phyloP scores from a whole-genome alignment of 2,113 vertebrate genomes.

The Dipodomys spectabilis region DNA sequence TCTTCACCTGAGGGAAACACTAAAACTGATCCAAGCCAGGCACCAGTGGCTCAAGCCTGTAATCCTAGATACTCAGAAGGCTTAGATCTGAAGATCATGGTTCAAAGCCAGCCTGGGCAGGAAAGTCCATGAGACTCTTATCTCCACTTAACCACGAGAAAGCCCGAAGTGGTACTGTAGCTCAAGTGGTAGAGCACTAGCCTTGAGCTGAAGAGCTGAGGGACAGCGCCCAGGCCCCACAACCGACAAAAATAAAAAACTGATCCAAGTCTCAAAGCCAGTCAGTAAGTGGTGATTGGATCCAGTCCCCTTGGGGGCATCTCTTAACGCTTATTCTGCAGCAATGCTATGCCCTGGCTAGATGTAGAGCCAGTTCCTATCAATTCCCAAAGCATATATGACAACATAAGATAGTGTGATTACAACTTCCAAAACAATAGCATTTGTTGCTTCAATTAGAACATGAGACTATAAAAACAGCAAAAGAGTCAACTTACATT shows the following conservation, averaged over 20 bases:
- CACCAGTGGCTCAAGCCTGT: too few species aligned
- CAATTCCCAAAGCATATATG: not conserved
- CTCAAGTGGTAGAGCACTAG: too few species aligned
- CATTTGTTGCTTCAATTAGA: constrained; percentile 9
- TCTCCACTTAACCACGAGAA: too few species aligned
- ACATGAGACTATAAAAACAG: not conserved
- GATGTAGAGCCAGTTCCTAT: not conserved
- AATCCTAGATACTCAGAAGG: too few species aligned
- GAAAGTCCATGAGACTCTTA: too few species aligned
- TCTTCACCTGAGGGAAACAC: not conserved
- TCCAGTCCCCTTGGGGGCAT: not conserved
- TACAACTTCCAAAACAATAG: not conserved
- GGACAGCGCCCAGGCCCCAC: too few species aligned
- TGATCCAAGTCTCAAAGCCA: not conserved
- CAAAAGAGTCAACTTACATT: not conserved
- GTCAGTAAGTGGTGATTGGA: not conserved
- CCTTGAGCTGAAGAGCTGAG: too few species aligned
- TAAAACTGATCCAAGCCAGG: not conserved
- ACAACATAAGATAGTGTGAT: not conserved
- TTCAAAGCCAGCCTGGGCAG: too few species aligned
- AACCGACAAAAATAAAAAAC: too few species aligned
- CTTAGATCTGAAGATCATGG: too few species aligned
- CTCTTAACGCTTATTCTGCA: not conserved
- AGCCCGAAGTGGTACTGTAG: too few species aligned
- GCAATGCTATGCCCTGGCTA: fast-evolving